phyloP scores from a whole-genome alignment of 2,888 invertebrate species.

The Lamellibrachia columna region DNA sequence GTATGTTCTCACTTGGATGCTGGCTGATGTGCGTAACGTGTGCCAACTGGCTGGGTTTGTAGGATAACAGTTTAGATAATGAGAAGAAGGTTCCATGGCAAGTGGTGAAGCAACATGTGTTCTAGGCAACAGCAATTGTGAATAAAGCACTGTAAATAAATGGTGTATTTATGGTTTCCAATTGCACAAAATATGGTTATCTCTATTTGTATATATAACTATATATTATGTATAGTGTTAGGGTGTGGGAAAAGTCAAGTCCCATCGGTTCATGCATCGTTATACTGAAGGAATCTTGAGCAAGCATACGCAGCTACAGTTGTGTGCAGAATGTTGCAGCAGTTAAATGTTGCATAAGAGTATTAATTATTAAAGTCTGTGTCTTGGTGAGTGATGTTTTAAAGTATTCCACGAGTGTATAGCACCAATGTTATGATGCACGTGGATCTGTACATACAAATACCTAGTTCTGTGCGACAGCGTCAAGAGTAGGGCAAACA shows the following conservation, averaged over 20 bases:
- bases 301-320: neutral
- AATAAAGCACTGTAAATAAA: slow-evolving; percentile 13
- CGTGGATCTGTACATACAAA: neutral
- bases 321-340: neutral
- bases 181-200: neutral
- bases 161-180: slow-evolving; percentile 12
- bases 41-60: neutral
- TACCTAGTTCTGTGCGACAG: neutral
- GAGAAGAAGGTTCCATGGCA: neutral
- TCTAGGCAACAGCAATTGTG: neutral
- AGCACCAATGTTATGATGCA: neutral
- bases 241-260: neutral
- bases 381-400: neutral
- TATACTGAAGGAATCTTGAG: neutral
- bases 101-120: neutral
- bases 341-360: neutral
- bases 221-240: neutral
- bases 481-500: neutral
- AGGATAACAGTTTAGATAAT: neutral
- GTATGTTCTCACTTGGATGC: neutral
- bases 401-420: neutral
- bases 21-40: neutral
- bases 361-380: neutral
- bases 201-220: neutral
- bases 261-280: neutral